Evolutionary conservation across 2,888 invertebrate species (phyloP).

Genomic region (Plusia festucae): DNA sequence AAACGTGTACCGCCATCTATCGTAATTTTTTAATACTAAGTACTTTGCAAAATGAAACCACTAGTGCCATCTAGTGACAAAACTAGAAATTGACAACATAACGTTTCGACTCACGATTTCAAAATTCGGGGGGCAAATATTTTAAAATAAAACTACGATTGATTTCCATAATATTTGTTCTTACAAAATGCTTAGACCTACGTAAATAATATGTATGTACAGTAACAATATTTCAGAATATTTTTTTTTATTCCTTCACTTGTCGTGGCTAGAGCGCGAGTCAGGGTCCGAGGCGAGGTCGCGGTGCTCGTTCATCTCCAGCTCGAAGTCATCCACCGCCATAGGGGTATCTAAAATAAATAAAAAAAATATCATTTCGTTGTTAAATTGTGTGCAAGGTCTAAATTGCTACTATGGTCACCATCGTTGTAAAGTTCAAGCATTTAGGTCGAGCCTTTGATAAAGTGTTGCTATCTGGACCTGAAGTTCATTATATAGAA

Average conservation of each 20-base stretch:
- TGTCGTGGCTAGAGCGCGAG: slow-evolving; percentile 82
- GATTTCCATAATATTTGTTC: not conserved
- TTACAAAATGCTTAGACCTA: slow-evolving; percentile 9
- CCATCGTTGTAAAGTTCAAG: too few relatives aligned
- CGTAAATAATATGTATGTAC: slow-evolving; percentile 24
- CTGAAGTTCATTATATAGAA: too few relatives aligned
- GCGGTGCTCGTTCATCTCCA: slow-evolving; percentile 73
- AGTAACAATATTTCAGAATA: slow-evolving; percentile 21
- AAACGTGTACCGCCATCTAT: not conserved
- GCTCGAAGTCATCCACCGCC: slow-evolving; percentile 85
- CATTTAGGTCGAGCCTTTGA: too few relatives aligned
- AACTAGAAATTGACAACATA: not conserved
- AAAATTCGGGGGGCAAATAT: too few relatives aligned
- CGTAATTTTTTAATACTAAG: not conserved
- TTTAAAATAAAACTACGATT: too few relatives aligned
- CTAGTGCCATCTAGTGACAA: not conserved
- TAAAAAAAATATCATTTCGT: not conserved
- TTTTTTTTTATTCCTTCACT: slow-evolving; percentile 60
- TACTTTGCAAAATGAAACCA: not conserved
- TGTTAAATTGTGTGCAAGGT: not conserved
- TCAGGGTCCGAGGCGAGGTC: slow-evolving; percentile 78
- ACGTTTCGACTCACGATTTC: too few relatives aligned
- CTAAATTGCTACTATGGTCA: not conserved
- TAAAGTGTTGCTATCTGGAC: too few relatives aligned
- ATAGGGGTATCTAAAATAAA: slow-evolving; percentile 80